Evolutionary conservation across 2,113 vertebrate species (phyloP), one percentile per base, ranked within the genome.

Genomic region (Chrysemys picta): DNA sequence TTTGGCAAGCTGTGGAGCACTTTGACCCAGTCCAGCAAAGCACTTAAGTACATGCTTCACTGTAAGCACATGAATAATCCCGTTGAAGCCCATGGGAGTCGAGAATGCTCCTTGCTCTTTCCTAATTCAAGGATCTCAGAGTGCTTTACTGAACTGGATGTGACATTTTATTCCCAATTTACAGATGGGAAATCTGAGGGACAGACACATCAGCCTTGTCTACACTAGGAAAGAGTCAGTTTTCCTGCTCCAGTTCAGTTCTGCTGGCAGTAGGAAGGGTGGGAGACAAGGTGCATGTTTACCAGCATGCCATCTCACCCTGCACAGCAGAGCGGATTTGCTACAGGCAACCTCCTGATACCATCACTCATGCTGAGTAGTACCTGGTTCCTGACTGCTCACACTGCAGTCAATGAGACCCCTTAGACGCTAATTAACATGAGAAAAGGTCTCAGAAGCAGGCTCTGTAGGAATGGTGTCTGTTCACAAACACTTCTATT

Each of bases 1-100:
- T 47, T 22, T 54, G 13, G 27, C 22, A 1, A 0, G 1, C 29
- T 24, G 38, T 76, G 6, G 29, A 0, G 2, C 0, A 19, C 19
- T 27, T 42, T 31, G 83, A 31, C 47, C 38, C 49, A 29, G 4
- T n/a, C 3, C 11, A 1, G 82, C 7, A 54, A 8, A n/a, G 56
- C 57, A 13, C 27, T 5, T 12, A 62, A 62, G 29, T 62, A 62
- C 11, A 62, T 14, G 6, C 11, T 31, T 31, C 57, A 62, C 57
- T 31, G 29, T 31, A 31, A 14, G 11, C 29, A 62, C 27, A 62
- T 31, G 29, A 57, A 19, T 72, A 72, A 16, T n/a, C 65, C 65
- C 11, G 4, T 38, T 72, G n/a, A 72, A 72, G 19, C 35, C 8
- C 31, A 72, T 16, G 29, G 57, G 29, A 72, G 35, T 6, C 38